Evolutionary conservation across 1,140 invertebrate species (phyloP), one percentile per base, ranked within the genome.

Genomic region (Glomeris maerens): DNA sequence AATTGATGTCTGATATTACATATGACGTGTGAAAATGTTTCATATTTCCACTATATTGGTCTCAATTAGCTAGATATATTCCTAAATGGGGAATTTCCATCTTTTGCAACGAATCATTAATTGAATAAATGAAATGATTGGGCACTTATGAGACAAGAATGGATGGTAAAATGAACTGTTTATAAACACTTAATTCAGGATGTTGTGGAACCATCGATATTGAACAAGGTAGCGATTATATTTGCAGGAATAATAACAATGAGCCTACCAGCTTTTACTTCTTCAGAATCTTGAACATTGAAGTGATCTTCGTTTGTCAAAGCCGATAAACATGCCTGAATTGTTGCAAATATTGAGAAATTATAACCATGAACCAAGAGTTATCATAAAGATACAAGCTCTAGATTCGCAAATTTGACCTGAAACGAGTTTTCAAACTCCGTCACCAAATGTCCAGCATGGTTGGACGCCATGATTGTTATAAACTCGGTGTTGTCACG

Each of bases 1-100:
- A n/a, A n/a, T n/a, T n/a, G n/a, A n/a, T n/a, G n/a, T n/a, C n/a
- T n/a, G n/a, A n/a, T n/a, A n/a, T n/a, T n/a, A n/a, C n/a, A n/a
- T n/a, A n/a, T n/a, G n/a, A n/a, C n/a, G n/a, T n/a, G n/a, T n/a
- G n/a, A n/a, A n/a, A n/a, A n/a, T n/a, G n/a, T n/a, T n/a, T n/a
- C n/a, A n/a, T n/a, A n/a, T n/a, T n/a, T n/a, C n/a, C n/a, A n/a
- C n/a, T n/a, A n/a, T n/a, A n/a, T n/a, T n/a, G n/a, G n/a, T n/a
- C n/a, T 85, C 85, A 0, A 80, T 74, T 49, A 79, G 77, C 10
- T 84, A 79, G 64, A 89, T 85, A 61, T 89, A 84, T 64, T 86
- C 84, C 59, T 86, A 83, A 10, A 56, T 50, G 20, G 47, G 52
- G n/a, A n/a, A n/a, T n/a, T n/a, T n/a, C n/a, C n/a, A n/a, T n/a